Percentiles rank a stretch among this genome's conserved stretches.
These are phyloP conservation scores for Pristionchus pacificus DNA, from an alignment of 1,140 invertebrate genomes.

Conservation along the genomic window DNA sequence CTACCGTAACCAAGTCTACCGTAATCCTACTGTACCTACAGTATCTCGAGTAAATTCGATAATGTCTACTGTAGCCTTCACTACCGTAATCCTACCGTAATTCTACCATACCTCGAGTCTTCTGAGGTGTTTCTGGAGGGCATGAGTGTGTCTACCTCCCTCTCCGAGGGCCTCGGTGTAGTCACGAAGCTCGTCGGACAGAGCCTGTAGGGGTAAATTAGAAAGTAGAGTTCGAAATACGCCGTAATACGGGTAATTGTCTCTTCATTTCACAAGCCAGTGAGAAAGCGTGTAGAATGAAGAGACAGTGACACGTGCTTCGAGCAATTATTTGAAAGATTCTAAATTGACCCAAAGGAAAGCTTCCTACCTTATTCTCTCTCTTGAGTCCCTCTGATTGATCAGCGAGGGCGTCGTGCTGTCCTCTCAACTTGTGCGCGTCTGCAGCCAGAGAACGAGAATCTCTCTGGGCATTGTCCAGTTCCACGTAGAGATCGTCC, in stretches of 20 bases:
- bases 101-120: constrained; percentile 94
- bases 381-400: constrained; percentile 66
- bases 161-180: constrained; percentile 95
- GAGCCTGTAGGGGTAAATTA: neutral
- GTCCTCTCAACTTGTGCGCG: constrained; percentile 93
- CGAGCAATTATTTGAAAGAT: neutral
- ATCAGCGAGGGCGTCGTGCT: constrained; percentile 88
- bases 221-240: neutral
- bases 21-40: no score
- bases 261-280: constrained; percentile 29
- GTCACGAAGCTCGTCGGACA: constrained; percentile 72
- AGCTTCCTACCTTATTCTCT: constrained; percentile 48
- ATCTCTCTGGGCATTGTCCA: constrained; percentile 96
- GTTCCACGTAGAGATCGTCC: constrained; percentile 89
- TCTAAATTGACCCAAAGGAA: constrained; percentile 33
- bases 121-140: constrained; percentile 95
- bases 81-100: no score
- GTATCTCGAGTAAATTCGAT: no score
- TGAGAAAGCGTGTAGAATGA: no score
- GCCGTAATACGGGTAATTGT: no score
- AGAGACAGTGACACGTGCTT: no score
- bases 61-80: no score
- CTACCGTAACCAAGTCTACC: no score
- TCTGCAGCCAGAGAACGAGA: constrained; percentile 98
- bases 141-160: constrained; percentile 83